These are phyloP conservation scores for Miniopterus natalensis DNA, from an alignment of 2,113 vertebrate genomes.

Conservation along the genomic window DNA sequence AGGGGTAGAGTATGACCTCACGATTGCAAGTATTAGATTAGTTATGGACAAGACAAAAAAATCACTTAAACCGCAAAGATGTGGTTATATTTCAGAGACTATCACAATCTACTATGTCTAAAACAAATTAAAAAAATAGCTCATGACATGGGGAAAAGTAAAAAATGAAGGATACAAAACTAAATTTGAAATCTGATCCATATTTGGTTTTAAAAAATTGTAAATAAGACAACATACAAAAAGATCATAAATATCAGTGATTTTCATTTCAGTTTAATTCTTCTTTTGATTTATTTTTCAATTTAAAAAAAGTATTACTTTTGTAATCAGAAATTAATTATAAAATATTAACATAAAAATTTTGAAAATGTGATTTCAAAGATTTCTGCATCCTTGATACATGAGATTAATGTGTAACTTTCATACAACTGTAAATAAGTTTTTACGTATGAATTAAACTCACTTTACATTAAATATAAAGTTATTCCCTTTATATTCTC, in stretches of 20 bases:
- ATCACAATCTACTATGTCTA: not conserved
- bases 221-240: conserved; percentile 11
- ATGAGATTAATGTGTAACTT: conserved; percentile 43
- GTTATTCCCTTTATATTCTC: conserved; percentile 58
- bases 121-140: not conserved
- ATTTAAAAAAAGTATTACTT: not conserved
- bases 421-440: conserved; percentile 34
- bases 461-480: conserved; percentile 38
- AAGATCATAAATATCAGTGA: not conserved
- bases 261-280: not conserved
- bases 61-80: not conserved
- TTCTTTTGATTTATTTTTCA: conserved; percentile 38
- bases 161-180: conserved; percentile 4
- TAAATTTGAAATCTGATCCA: conserved; percentile 30
- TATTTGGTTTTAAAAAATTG: conserved; percentile 18
- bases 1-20: not conserved
- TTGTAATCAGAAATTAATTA: conserved; percentile 52
- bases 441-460: conserved; percentile 77
- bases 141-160: not conserved
- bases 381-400: not conserved
- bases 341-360: conserved; percentile 44
- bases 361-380: conserved; percentile 51
- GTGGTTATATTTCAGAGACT: not conserved
- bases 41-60: not conserved
- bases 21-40: not conserved